Base-by-base conservation (phyloP, 2,113 vertebrate genomes). In the Oxygymnocypris stewartii region DNA sequence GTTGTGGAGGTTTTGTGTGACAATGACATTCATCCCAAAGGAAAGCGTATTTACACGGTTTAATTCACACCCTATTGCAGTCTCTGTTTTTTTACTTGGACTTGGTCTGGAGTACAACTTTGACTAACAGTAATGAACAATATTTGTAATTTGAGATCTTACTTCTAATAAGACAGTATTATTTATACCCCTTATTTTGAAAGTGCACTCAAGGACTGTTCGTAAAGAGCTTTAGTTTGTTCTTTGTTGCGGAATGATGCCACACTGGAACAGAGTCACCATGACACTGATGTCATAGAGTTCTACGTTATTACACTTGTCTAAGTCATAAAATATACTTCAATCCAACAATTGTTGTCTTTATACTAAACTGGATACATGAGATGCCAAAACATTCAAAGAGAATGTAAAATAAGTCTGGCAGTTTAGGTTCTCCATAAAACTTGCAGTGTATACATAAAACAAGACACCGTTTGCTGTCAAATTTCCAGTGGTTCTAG, bases 231-330 rank as follows among this genome's bases (percentile, higher is more conserved):
- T 44, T 20, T 75, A 44, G 37, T 75, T 10, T 75, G 7, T 44
- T 40, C 71, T 75, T 73, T 73, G 40, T 75, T 77, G 73, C 42
- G n/a, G 42, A 20, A 12, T 76, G 42, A 76, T n/a, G 40, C 44
- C 73, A 47, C 13, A 47, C 23, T 76, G 42, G n/a, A 47, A 44
- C 18, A 13, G 2, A 49, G n/a, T 73, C 18, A 4, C 31, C 10
- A 23, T 74, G 37, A 40, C 37, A 37, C 11, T 74, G 37, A 75
- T 44, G 73, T 75, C 40, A 74, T 11, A 12, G 28, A 67, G 6
- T 13, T 28, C 11, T 77, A 25, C n/a, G 9, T 47, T 77, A 77
- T 18, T 31, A 76, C 8, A 0, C n/a, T 76, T 76, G 40, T 28
- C n/a, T 16, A 49, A 76, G n/a, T 49, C 44, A 76, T 25, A 14